Base-by-base conservation (phyloP, 2,888 invertebrate species). In the Drosophila putrida region DNA sequence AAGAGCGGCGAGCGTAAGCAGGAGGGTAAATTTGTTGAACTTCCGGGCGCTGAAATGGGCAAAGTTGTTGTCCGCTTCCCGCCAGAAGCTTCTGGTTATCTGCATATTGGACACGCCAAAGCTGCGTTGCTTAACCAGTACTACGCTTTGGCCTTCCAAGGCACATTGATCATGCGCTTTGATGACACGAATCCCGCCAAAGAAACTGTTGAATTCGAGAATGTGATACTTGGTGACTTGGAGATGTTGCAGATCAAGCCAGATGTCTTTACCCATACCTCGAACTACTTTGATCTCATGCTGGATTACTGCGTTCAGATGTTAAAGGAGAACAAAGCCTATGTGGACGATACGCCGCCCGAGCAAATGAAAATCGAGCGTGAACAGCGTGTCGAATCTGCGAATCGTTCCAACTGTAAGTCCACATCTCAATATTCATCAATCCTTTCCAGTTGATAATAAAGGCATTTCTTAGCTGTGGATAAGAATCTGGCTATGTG, bases 131-230 rank as follows among this genome's bases (percentile, higher is more conserved):
- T 99, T 11, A 99, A 99, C 93, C 99, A 99, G 91, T 97, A 99
- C 93, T 99, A 99, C 90, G 98, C 98, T 78, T 95, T 96, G 87
- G 94, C 95, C 1, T 99, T 98, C 92, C 93, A 99, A 89, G 99
- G 99, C 0, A 96, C 96, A 91, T 94, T 99, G 0, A 96, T 99
- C 71, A 98, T 99, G 98, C 95, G 99, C 77, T 99, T 99, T 92
- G 99, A 99, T 93, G 99, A 99, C 92, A 99, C 99, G 5, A 99
- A 99, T 93, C 99, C 99, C 4, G 99, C 98, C 11, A 99, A 99
- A 91, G 99, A 99, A 91, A 97, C 98, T 87, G 96, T 96, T 0
- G 97, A 99, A 79, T 99, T 98, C 93, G 99, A 99, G 91, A 95
- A 98, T 94, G 98, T 98, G 0, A 99, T 99, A 88, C 93, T 99